Evolutionary conservation across 2,113 vertebrate genomes (phyloP), one percentile per base, ranked within the genome.

Genomic region (Bubo bubo): DNA sequence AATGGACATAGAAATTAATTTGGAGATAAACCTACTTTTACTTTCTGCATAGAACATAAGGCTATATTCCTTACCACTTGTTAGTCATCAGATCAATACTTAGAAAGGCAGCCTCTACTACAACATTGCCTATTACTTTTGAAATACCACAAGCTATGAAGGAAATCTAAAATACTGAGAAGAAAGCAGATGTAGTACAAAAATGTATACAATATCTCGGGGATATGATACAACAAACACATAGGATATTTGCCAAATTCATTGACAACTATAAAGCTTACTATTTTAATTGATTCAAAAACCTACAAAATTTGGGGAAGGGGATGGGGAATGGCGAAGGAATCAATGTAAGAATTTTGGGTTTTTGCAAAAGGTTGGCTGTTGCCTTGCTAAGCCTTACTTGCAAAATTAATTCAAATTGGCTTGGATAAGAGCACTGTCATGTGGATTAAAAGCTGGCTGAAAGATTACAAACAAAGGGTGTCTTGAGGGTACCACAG

Each of bases 361-460:
- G 23, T 84, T 96, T 91, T 88, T 86, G 28, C 52, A 64, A 18
- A 79, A 72, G 7, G 9, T 59, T 95, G 81, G 49, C 89, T 92
- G 20, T 77, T 82, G 26, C 53, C 43, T 96, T 94, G 45, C 85
- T 53, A 39, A 88, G 49, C 22, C 77, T 90, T 86, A 55, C 81
- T 87, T 92, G 52, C 22, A 79, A 93, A 96, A 97, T 96, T 88
- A 96, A 94, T 95, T 94, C 81, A 95, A 90, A 96, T 97, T 96
- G 91, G 37, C 75, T 95, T 92, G 89, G 75, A 92, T 90, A 73
- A 95, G 79, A 87, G 58, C 76, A 82, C 81, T 94, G 84, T 95
- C 84, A 75, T 85, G 89, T 94, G 95, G 91, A 95, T 97, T 95
- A 95, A 94, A 97, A 96, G 52, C 93, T 96, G 95, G 85, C 95